Percentiles rank a stretch among this genome's conserved stretches.
Conservation (phyloP, 2,797 vertebrate species). For the Scyliorhinus canicula region DNA sequence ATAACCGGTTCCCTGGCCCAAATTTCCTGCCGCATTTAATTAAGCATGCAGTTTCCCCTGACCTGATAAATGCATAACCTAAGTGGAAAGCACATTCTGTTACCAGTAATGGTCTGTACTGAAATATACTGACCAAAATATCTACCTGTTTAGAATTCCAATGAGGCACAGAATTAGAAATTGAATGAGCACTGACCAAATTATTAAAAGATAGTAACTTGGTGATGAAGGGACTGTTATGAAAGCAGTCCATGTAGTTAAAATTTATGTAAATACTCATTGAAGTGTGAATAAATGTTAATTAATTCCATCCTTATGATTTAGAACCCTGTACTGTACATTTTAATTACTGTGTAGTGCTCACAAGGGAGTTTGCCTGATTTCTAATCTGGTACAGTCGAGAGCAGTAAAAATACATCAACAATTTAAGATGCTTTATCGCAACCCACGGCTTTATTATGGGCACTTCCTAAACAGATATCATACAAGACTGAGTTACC, state of each 20-base stretch:
- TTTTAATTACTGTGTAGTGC: background rate
- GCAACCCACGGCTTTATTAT: background rate
- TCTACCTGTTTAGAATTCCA: background rate
- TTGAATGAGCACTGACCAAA: background rate
- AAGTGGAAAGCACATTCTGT: background rate
- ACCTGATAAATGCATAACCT: background rate
- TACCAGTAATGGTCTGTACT: background rate
- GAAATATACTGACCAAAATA: slow-evolving; percentile 20
- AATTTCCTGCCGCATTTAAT: background rate
- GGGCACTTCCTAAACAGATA: background rate
- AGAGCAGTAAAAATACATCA: background rate
- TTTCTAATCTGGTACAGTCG: background rate
- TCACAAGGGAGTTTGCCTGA: background rate
- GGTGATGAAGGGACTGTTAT: background rate
- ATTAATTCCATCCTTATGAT: background rate
- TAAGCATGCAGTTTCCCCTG: background rate
- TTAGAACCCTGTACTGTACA: background rate
- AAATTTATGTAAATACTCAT: slow-evolving; percentile 3
- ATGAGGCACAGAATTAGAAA: background rate
- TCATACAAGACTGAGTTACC: background rate
- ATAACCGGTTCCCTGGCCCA: background rate
- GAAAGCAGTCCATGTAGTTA: background rate
- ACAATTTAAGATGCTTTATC: background rate
- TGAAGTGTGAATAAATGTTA: background rate
- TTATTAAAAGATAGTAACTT: background rate